phyloP scores from a whole-genome alignment of 2,888 invertebrate species.

The Ischnura elegans region DNA sequence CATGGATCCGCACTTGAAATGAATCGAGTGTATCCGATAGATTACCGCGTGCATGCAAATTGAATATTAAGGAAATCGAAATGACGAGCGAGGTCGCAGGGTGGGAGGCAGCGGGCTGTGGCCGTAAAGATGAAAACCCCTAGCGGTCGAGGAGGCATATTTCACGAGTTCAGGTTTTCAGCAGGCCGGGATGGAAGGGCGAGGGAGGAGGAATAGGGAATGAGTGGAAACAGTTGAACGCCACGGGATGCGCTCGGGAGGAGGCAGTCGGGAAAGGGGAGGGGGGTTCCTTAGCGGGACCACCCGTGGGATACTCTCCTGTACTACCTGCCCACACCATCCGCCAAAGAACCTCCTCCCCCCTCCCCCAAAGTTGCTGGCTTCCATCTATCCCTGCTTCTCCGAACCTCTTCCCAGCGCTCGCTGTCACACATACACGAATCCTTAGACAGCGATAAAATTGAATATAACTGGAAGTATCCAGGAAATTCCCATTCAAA shows the following conservation, averaged over 20 bases:
- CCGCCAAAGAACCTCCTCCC: background rate
- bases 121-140: slow-evolving; percentile 16
- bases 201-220: background rate
- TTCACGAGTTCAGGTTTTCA: slow-evolving; percentile 10
- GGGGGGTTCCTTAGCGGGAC: background rate
- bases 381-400: background rate
- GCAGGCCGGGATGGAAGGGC: background rate
- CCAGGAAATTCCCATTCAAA: too few species aligned
- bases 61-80: background rate
- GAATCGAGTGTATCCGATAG: background rate
- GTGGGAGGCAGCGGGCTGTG: background rate
- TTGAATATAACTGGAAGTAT: too few species aligned
- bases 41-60: background rate
- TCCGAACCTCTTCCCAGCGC: background rate
- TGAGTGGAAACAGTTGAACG: background rate
- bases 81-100: background rate
- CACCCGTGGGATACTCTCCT: slow-evolving; percentile 1
- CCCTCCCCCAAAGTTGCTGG: background rate
- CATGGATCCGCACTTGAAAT: background rate
- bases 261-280: background rate
- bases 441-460: background rate
- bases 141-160: background rate
- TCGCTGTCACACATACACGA: background rate
- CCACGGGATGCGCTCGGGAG: background rate
- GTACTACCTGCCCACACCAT: background rate